Conservation (phyloP, 2,797 vertebrate species). For the Australoheros facetus region DNA sequence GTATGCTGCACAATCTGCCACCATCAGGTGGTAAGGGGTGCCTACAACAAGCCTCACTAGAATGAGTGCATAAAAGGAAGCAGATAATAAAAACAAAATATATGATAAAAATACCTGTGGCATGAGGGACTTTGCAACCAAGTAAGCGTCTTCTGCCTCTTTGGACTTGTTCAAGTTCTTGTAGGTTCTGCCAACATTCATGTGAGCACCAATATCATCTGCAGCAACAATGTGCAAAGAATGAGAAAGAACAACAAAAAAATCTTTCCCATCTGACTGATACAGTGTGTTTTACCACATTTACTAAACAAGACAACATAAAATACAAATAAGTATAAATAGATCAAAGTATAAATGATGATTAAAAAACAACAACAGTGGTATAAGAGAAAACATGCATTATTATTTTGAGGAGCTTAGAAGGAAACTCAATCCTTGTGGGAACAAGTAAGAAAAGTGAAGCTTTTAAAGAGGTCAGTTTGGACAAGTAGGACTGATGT, state of each 20-base stretch:
- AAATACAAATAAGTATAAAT: background rate
- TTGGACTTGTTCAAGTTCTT: slow-evolving; percentile 96
- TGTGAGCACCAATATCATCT: slow-evolving; percentile 99
- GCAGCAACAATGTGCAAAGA: slow-evolving; percentile 10
- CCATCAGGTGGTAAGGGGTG: background rate
- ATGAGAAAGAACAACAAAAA: background rate
- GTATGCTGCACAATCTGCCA: background rate
- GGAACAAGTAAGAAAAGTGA: background rate
- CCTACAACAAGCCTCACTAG: background rate
- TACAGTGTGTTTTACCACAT: background rate
- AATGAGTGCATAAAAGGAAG: background rate
- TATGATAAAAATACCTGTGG: slow-evolving; percentile 88
- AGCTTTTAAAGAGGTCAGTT: slow-evolving; percentile 9
- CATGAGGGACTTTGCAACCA: slow-evolving; percentile 97
- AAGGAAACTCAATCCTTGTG: background rate
- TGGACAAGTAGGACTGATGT: slow-evolving; percentile 27
- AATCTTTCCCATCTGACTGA: background rate
- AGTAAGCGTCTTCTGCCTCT: slow-evolving; percentile 95
- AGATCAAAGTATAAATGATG: background rate
- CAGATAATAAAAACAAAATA: background rate
- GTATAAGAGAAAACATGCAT: background rate
- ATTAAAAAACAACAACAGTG: background rate
- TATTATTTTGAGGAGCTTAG: background rate
- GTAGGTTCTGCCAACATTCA: slow-evolving; percentile 99
- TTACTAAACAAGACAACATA: background rate